Evolutionary conservation across 2,113 vertebrate species (phyloP), one percentile per base, ranked within the genome.

Genomic region (Pardalotus punctatus): DNA sequence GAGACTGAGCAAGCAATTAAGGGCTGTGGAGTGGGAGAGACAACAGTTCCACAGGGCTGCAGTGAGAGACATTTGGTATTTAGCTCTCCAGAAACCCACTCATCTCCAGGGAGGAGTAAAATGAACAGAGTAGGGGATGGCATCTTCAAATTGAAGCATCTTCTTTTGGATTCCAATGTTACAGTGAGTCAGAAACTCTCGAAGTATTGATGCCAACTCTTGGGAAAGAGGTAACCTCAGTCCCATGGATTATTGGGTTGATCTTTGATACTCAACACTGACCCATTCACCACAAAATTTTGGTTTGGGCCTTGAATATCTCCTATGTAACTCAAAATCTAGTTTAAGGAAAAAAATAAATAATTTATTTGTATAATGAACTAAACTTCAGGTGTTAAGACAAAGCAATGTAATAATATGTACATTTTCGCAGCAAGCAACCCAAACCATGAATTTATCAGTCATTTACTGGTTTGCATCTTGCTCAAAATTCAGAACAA

Each of bases 1-100:
- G 47, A 92, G 70, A 69, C 42, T 81, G 81, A 92, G 36, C 3
- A 90, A 86, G 80, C 33, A 97, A 96, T 96, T 96, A 83, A 86
- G 31, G 48, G 69, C 53, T 89, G 65, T 38, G 86, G 72, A 88
- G 85, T 89, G 88, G 83, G 85, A 91, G 69, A 90, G 35, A 60
- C 29, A 87, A n/a, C 62, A 67, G 53, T 4, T 76, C 18, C 24
- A 62, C 28, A 70, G 83, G 80, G 54, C 73, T 51, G 70, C 3
- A 81, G 81, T 12, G 51, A 1, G 13, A 67, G 87, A 83, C 85
- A 66, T 31, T 94, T 80, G 85, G 79, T 81, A 95, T 95, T 94
- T 43, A 57, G 45, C 43, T 95, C 51, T 61, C 56, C 14, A 71
- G 57, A 50, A 84, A 76, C 45, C 33, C 22, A 2, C 33, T 25